phyloP scores from a whole-genome alignment of 2,797 vertebrate species.

The Liasis olivaceus region DNA sequence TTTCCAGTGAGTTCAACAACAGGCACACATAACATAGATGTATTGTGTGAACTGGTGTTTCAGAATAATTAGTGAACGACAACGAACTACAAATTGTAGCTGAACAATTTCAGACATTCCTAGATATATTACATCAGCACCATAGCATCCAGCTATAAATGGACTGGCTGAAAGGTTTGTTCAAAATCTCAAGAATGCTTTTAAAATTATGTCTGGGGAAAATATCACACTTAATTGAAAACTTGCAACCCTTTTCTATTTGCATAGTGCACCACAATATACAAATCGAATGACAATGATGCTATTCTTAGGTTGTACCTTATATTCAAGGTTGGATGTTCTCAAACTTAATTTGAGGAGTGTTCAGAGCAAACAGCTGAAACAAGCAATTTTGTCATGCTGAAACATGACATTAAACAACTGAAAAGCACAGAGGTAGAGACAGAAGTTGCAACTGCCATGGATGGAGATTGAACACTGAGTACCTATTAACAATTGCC shows the following conservation, averaged over 20 bases:
- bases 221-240: background rate
- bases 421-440: background rate
- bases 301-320: background rate
- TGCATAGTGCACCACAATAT: background rate
- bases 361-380: background rate
- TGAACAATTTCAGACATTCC: background rate
- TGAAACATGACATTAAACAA: background rate
- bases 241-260: background rate
- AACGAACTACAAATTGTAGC: background rate
- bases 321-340: background rate
- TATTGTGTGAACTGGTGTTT: background rate
- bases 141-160: background rate
- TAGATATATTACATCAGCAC: background rate
- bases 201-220: background rate
- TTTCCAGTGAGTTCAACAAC: background rate
- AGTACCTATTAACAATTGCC: background rate
- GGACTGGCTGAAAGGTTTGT: background rate
- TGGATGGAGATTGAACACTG: background rate
- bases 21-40: background rate
- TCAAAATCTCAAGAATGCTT: background rate
- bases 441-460: background rate
- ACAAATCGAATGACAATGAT: background rate
- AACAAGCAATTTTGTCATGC: background rate
- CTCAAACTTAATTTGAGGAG: background rate
- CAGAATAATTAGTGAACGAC: background rate